A percentile compares a stretch with the other conserved stretches of the same genome.
These are phyloP conservation scores for Sinocyclocheilus anshuiensis DNA, from an alignment of 2,113 vertebrate species.

Conservation along the genomic window DNA sequence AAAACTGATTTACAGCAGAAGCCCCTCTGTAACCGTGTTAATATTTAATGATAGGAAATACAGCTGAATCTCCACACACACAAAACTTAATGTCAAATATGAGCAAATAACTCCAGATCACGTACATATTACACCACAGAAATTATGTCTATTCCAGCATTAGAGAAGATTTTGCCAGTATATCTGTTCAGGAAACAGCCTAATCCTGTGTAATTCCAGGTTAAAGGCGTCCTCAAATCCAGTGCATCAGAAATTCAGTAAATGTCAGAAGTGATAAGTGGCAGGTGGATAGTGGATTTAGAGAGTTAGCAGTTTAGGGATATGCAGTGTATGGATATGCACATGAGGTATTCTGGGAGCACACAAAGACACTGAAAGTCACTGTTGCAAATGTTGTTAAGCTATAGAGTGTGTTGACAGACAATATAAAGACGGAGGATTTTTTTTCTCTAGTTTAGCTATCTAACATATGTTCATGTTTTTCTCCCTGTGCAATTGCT, in stretches of 20 bases:
- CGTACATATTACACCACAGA: background rate
- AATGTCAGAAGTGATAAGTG: slow-evolving; percentile 40
- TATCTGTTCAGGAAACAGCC: slow-evolving; percentile 41
- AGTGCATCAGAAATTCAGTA: slow-evolving; percentile 23
- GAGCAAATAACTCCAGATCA: slow-evolving; percentile 6
- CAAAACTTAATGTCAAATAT: slow-evolving; percentile 7
- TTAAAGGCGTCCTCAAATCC: slow-evolving; percentile 38
- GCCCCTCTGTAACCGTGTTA: background rate
- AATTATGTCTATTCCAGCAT: slow-evolving; percentile 12
- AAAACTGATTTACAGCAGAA: background rate
- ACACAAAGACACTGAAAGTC: background rate
- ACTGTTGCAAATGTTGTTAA: background rate
- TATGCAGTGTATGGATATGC: background rate
- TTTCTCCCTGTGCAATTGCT: slow-evolving; percentile 40
- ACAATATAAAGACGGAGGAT: background rate
- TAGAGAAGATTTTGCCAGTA: slow-evolving; percentile 10
- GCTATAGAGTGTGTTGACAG: background rate
- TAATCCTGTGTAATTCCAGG: slow-evolving; percentile 38
- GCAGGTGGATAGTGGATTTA: slow-evolving; percentile 39
- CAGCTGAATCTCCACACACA: background rate
- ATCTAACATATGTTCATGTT: slow-evolving; percentile 29
- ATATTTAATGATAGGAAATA: background rate
- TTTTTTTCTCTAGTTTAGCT: background rate
- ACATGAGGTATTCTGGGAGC: background rate
- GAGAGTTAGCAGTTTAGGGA: slow-evolving; percentile 31